phyloP scores from a whole-genome alignment of 2,113 vertebrate genomes.

The Carettochelys insculpta region DNA sequence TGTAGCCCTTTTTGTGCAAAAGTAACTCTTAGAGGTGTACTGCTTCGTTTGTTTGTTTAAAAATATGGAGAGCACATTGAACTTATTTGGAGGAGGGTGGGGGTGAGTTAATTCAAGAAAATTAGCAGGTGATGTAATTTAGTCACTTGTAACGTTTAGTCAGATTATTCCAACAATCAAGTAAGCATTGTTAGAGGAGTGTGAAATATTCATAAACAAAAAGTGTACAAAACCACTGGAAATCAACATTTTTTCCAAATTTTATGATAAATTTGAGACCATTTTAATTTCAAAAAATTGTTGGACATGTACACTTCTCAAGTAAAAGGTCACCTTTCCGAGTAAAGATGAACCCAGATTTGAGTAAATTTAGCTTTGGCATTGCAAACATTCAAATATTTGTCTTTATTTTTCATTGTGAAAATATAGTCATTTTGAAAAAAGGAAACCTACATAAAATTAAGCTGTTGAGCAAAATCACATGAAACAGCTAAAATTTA shows the following conservation, averaged over 20 bases:
- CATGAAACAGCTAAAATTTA: not conserved
- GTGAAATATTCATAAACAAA: not conserved
- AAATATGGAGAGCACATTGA: not conserved
- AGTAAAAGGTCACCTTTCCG: not conserved
- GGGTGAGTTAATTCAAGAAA: not conserved
- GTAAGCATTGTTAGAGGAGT: not conserved
- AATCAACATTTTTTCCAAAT: not conserved
- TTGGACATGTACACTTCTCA: not conserved
- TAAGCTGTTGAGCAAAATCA: not conserved
- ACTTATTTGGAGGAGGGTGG: not conserved
- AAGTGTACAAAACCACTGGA: not conserved
- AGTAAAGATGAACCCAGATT: not conserved
- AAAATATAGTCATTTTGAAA: not conserved
- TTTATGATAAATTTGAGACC: not conserved
- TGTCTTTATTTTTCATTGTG: not conserved
- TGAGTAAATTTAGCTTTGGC: not conserved
- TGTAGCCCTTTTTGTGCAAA: constrained; percentile 9
- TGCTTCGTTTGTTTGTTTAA: not conserved
- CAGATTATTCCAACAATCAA: not conserved
- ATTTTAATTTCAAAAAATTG: not conserved
- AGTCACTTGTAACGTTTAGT: constrained; percentile 6
- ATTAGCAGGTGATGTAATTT: not conserved
- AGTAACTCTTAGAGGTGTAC: not conserved
- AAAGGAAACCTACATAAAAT: not conserved
- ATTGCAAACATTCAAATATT: not conserved